phyloP scores from a whole-genome alignment of 2,797 vertebrate genomes.

The Eulemur albifrons region DNA sequence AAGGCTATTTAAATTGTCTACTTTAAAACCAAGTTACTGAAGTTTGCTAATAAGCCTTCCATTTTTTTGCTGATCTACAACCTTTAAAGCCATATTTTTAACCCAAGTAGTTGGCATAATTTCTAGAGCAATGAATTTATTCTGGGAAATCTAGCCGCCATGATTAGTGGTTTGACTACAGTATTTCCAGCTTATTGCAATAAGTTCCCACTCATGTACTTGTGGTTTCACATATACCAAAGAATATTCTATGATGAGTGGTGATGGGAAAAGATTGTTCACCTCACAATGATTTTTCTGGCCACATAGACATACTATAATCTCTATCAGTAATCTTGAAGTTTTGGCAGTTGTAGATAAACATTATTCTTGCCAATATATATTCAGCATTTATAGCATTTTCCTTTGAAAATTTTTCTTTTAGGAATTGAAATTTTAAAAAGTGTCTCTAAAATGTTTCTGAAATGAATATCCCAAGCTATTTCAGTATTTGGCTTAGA shows the following conservation, averaged over 20 bases:
- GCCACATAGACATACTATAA: constrained; percentile 9
- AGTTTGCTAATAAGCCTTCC: constrained; percentile 38
- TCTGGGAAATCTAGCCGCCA: constrained; percentile 63
- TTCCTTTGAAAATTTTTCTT: neutral
- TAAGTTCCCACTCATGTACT: constrained; percentile 14
- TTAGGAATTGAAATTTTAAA: neutral
- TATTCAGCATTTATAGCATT: neutral
- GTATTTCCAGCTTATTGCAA: constrained; percentile 29
- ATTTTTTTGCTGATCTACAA: constrained; percentile 56
- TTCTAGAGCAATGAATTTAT: constrained; percentile 42
- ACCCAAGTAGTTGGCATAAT: constrained; percentile 40
- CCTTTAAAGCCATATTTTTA: constrained; percentile 42
- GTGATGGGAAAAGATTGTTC: constrained; percentile 17
- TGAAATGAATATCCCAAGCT: neutral
- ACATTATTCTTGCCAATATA: neutral
- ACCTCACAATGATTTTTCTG: neutral
- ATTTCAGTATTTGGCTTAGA: neutral
- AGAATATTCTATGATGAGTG: neutral
- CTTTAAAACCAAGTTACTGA: neutral
- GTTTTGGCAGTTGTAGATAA: constrained; percentile 25
- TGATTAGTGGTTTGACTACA: constrained; percentile 65
- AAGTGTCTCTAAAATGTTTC: neutral
- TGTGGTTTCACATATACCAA: constrained; percentile 61
- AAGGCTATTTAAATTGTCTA: neutral
- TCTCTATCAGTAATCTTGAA: constrained; percentile 16